Evolutionary conservation across 2,888 invertebrate genomes (phyloP), one percentile per base, ranked within the genome.

Genomic region (Hirtodrosophila confusa): DNA sequence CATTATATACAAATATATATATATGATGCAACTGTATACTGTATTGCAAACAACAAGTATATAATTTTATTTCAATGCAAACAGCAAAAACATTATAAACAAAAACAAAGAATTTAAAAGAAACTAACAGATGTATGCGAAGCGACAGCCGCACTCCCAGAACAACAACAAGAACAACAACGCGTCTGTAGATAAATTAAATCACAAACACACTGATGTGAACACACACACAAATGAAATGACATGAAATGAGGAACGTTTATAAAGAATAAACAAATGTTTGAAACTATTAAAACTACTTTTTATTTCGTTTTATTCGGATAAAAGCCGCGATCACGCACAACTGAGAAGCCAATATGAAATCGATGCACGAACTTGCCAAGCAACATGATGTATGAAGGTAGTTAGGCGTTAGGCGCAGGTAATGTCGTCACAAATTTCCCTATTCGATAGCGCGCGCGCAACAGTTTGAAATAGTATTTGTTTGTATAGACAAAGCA

Each of bases 181-280:
- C 75, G 80, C 88, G 86, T 88, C 85, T 89, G 84, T 88, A 86
- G 88, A 86, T 88, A 88, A 80, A 86, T 75, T 69, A 86, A 57
- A 63, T 36, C 45, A 58, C 43, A 17, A 17, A 17, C 2, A 76
- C 61, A 78, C 62, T 78, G 80, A 80, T 71, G 67, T 77, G 74
- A 80, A 74, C 63, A 80, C 69, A 61, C 65, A 66, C 65, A 58
- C 41, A 74, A 17, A 17, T 17, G 17, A 17, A 69, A 77, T 55
- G 75, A 79, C 73, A 76, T 69, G 75, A 82, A 74, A 89, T 85
- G 88, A 88, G 83, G 87, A 90, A 90, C 82, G 90, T 90, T 89
- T 90, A 89, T 88, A 82, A 82, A 88, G 87, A 90, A 90, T 90
- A 89, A 82, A 84, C 69, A 88, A 90, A 89, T 89, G 89, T 89